phyloP scores from a whole-genome alignment of 2,888 invertebrate species.

The Cheilosia impressa region DNA sequence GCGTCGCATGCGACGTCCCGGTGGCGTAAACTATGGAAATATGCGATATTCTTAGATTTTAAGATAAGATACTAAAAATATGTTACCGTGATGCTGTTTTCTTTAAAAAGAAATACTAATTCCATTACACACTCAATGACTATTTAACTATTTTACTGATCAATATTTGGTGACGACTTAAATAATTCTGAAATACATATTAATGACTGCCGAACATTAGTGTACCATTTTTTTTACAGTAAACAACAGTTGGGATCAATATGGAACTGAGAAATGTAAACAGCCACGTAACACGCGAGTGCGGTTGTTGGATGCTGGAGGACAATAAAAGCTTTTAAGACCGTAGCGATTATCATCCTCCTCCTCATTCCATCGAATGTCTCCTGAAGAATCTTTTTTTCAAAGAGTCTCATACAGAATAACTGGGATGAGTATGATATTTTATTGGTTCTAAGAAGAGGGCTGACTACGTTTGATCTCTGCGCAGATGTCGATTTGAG shows the following conservation, averaged over 20 bases:
- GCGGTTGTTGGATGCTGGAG: no score
- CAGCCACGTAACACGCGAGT: no score
- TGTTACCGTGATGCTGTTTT: slow-evolving; percentile 60
- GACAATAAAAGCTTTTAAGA: no score
- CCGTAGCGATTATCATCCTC: no score
- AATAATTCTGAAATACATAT: slow-evolving; percentile 42
- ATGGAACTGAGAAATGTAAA: neutral
- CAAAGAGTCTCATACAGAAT: no score
- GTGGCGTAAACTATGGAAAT: slow-evolving; percentile 80
- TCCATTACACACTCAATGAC: slow-evolving; percentile 52
- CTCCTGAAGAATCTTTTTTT: no score
- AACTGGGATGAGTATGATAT: no score
- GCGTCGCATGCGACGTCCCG: slow-evolving; percentile 82
- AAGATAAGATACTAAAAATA: slow-evolving; percentile 27
- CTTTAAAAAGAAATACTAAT: slow-evolving; percentile 48
- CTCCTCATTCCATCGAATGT: no score
- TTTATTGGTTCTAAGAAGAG: no score
- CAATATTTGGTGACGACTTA: slow-evolving; percentile 30
- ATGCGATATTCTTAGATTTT: slow-evolving; percentile 78
- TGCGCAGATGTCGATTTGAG: no score
- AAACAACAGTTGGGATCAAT: neutral
- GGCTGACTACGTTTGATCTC: no score
- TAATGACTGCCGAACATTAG: slow-evolving; percentile 32
- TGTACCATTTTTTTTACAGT: slow-evolving; percentile 1
- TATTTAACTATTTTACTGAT: slow-evolving; percentile 53